A percentile compares a stretch with the other conserved stretches of the same genome.
Conservation (phyloP, 2,888 invertebrate genomes). For the Drosophila colorata region DNA sequence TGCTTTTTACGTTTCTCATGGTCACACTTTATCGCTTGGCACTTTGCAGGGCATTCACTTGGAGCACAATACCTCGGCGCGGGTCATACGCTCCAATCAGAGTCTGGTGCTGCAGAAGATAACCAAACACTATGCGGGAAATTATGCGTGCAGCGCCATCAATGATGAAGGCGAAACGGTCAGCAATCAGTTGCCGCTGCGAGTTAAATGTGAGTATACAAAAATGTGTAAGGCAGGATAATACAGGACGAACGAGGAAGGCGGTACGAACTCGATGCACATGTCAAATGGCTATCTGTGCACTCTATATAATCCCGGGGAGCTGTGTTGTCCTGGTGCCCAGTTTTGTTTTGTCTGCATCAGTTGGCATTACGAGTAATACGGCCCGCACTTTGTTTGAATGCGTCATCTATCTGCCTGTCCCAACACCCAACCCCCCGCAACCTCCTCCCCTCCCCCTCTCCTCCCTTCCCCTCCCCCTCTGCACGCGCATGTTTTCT, state of each 20-base stretch:
- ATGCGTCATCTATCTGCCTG: slow-evolving; percentile 67
- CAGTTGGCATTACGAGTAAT: slow-evolving; percentile 44
- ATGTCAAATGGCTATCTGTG: not conserved
- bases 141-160: slow-evolving; percentile 94
- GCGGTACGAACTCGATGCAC: too few species aligned
- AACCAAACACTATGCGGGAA: slow-evolving; percentile 93
- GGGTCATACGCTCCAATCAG: slow-evolving; percentile 96
- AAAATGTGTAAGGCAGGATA: not conserved
- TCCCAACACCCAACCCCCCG: too few species aligned
- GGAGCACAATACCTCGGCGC: slow-evolving; percentile 94
- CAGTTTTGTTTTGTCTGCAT: slow-evolving; percentile 23
- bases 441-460: not conserved
- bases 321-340: not conserved
- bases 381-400: slow-evolving; percentile 57
- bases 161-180: slow-evolving; percentile 95
- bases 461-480: not conserved
- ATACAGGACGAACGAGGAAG: too few species aligned
- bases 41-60: slow-evolving; percentile 90
- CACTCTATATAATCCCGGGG: slow-evolving; percentile 10
- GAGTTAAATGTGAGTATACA: slow-evolving; percentile 93
- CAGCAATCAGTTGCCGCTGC: slow-evolving; percentile 93
- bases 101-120: slow-evolving; percentile 96
- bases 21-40: not conserved
- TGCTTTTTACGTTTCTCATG: not conserved
- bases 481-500: slow-evolving; percentile 59